Percentiles rank a stretch among this genome's conserved stretches.
These are phyloP conservation scores for Campylomormyrus numenius DNA, from an alignment of 2,113 vertebrate species.

Conservation along the genomic window DNA sequence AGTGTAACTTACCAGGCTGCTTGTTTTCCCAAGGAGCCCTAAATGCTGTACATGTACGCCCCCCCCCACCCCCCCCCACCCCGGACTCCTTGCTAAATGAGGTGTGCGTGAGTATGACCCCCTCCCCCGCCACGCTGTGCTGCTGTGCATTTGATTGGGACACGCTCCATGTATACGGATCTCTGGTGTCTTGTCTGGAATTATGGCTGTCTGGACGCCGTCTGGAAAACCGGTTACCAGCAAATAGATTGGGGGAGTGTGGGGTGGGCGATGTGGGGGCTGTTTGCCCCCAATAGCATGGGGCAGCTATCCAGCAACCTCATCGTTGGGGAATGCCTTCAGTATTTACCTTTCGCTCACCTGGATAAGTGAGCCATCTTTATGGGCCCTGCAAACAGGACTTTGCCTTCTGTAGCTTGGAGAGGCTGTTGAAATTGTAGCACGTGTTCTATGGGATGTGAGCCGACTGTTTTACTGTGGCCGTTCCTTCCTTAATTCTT, in stretches of 20 bases:
- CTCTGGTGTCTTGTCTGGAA: conserved; percentile 29
- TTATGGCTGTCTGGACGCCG: conserved; percentile 19
- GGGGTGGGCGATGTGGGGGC: conserved; percentile 20
- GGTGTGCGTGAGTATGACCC: conserved; percentile 18
- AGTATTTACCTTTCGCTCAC: conserved; percentile 69
- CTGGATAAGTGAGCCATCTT: conserved; percentile 68
- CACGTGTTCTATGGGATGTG: conserved; percentile 7
- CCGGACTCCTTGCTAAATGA: conserved; percentile 23
- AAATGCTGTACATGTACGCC: too few relatives aligned
- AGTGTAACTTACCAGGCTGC: background rate
- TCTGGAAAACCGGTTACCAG: conserved; percentile 68
- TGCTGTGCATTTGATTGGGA: conserved; percentile 24
- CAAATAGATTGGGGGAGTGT: background rate
- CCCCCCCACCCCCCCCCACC: background rate
- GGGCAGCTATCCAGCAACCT: conserved; percentile 48
- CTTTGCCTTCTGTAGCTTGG: conserved; percentile 56
- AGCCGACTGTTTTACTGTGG: conserved; percentile 35
- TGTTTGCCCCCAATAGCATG: conserved; percentile 62
- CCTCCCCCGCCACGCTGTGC: conserved; percentile 25
- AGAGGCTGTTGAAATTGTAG: background rate
- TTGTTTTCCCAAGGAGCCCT: background rate
- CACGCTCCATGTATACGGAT: conserved; percentile 26
- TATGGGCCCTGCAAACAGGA: conserved; percentile 68
- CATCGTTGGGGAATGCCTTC: conserved; percentile 61
- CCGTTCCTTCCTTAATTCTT: conserved; percentile 3